A percentile compares a stretch with the other conserved stretches of the same genome.
Evolutionary conservation across 1,140 invertebrate species (phyloP).

Genomic region (Drosophila grimshawi): DNA sequence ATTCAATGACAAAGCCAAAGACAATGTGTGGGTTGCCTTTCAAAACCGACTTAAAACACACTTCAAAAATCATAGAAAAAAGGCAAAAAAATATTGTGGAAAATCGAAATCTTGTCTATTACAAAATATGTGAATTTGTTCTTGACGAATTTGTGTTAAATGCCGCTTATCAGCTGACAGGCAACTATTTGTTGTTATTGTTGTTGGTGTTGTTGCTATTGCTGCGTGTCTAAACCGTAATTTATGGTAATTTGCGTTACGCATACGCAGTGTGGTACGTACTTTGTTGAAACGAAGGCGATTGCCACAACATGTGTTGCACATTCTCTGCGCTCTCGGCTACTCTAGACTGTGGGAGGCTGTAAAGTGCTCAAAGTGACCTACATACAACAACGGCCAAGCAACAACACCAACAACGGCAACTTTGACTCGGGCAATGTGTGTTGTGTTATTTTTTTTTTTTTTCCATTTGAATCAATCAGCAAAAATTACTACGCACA

Average conservation of each 20-base stretch:
- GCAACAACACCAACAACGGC: conserved; percentile 22
- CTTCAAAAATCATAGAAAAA: background rate
- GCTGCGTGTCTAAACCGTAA: conserved; percentile 60
- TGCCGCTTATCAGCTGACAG: conserved; percentile 54
- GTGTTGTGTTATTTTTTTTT: conserved; percentile 28
- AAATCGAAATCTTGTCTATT: conserved; percentile 41
- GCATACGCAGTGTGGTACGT: conserved; percentile 73
- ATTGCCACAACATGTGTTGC: conserved; percentile 42
- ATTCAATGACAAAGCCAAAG: conserved; percentile 43
- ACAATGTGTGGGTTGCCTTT: conserved; percentile 38
- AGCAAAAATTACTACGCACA: conserved; percentile 70
- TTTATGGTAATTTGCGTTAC: conserved; percentile 78
- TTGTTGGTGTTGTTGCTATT: conserved; percentile 30
- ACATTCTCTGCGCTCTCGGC: conserved; percentile 31
- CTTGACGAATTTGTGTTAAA: conserved; percentile 61
- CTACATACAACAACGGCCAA: conserved; percentile 38
- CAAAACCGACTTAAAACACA: conserved; percentile 1
- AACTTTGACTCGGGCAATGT: conserved; percentile 53
- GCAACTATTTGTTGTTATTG: conserved; percentile 7
- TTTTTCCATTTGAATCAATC: conserved; percentile 74
- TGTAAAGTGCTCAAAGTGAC: conserved; percentile 56
- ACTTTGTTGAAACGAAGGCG: conserved; percentile 15
- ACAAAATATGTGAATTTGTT: conserved; percentile 34
- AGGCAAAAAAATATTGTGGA: background rate
- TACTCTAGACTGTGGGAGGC: conserved; percentile 65